Evolutionary conservation across 2,888 invertebrate species (phyloP), one percentile per base, ranked within the genome.

Genomic region (Hemaris fuciformis): DNA sequence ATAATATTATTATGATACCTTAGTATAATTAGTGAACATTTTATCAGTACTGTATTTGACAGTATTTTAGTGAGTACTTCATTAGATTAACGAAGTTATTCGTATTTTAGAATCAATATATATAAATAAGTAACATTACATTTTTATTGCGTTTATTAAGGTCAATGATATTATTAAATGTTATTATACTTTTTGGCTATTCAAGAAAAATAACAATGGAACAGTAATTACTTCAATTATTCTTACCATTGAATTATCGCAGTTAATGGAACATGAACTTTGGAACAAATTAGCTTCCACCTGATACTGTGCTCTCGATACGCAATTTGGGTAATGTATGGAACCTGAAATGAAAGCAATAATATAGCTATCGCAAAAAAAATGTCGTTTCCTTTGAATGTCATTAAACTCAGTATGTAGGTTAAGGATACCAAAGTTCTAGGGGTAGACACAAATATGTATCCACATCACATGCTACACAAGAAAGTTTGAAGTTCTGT

Each of bases 231-330:
- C 58, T 18, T 18, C 3, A 22, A 45, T 27, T 59, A 45, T 59
- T 75, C 81, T 73, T 76, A 85, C 92, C 78, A 81, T 25, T 20
- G 73, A 76, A 70, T 93, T 85, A 66, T 91, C 77, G 72, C 93
- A 93, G 57, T 64, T 73, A 53, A 93, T 88, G 61, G 79, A 76
- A 70, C 94, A 94, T 0, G 84, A 75, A 1, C 91, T 81, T 62
- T 87, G 82, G 61, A 88, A 90, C n/a, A 92, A 65, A 27, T 82
- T 77, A 1, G 73, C 62, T 22, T 77, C 72, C 60, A 71, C 15
- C 72, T 81, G 69, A 74, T 80, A 81, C 72, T 91, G 71, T 27
- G 78, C 68, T 80, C 83, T 76, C 13, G 83, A 69, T 68, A 76
- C 71, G 67, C 92, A 92, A 57, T 75, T 80, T 2, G 92, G 87